phyloP scores from a whole-genome alignment of 2,797 vertebrate genomes.

The Parotocinclus haroldoi region DNA sequence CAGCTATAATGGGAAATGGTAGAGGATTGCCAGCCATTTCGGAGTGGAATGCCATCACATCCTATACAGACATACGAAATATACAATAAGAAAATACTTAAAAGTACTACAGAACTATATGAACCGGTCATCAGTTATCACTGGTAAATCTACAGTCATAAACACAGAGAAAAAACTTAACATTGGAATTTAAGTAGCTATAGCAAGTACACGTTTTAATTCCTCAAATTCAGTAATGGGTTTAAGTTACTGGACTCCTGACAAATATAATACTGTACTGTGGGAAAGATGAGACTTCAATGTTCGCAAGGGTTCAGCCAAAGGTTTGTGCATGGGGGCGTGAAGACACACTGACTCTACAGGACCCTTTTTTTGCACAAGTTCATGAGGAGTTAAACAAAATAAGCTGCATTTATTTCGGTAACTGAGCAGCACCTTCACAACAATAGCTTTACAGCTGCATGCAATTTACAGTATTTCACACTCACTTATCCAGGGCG shows the following conservation, averaged over 20 bases:
- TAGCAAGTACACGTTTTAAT: not conserved
- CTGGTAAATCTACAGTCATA: too few relatives aligned
- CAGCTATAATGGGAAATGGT: conserved; percentile 95
- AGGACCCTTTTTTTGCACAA: not conserved
- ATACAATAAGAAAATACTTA: too few relatives aligned
- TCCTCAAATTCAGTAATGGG: not conserved
- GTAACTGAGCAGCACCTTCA: not conserved
- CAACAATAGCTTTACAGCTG: too few relatives aligned
- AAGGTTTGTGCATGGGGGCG: conserved; percentile 29
- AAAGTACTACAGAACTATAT: too few relatives aligned
- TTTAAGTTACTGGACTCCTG: conserved; percentile 25
- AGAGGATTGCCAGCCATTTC: conserved; percentile 60
- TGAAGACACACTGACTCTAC: conserved; percentile 2
- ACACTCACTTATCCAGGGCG: too few relatives aligned
- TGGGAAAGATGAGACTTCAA: conserved; percentile 34
- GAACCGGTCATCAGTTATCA: too few relatives aligned
- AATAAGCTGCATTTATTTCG: not conserved
- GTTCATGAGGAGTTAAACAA: not conserved
- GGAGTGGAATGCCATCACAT: conserved; percentile 80
- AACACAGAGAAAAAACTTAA: too few relatives aligned
- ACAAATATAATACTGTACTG: conserved; percentile 31
- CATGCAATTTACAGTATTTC: too few relatives aligned
- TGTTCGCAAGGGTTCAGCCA: conserved; percentile 41
- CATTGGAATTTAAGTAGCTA: not conserved
- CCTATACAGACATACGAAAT: conserved; percentile 64